Base-by-base conservation (phyloP, 2,888 invertebrate species). In the Drosophila kambysellisi region DNA sequence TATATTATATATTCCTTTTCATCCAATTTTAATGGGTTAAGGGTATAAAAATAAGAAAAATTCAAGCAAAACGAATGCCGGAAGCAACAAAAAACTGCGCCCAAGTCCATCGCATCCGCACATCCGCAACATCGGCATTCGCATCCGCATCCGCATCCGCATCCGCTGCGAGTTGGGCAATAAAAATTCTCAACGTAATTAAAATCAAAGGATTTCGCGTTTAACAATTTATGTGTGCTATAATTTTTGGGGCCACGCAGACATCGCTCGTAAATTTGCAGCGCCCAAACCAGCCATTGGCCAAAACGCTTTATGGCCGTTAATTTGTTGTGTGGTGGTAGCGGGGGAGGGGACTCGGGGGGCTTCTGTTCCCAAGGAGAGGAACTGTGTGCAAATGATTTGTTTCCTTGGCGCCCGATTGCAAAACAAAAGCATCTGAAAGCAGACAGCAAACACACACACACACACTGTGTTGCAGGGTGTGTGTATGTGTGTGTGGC, bases 121-220 rank as follows among this genome's bases (percentile, higher is more conserved):
- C 62, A 46, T 48, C 57, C 48, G 66, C 35, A 12, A 46, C 46
- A 61, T 67, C 71, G 61, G 60, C 50, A 39, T n/a, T n/a, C n/a
- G 20, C 46, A 39, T 70, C 57, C 64, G 67, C 67, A 62, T 68
- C 72, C 73, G 62, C 48, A 39, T 70, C 57, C 67, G 67, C 67
- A 62, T 68, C 72, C 73, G 62, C 48, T 53, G n/a, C 50, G 70
- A 54, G 74, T 70, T 73, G 76, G 88, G 84, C 87, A 86, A 86
- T 89, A 88, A 89, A 89, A 88, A 89, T 89, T 88, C 88, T 79
- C 82, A 33, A 79, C 81, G 90, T 89, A 89, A 89, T 89, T 89
- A 89, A 89, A 89, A 89, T 89, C 89, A 89, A 89, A 89, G 89
- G 89, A 90, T 90, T 89, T 89, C 88, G 88, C 86, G 81, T 89